Conservation (phyloP, 2,797 vertebrate genomes). For the Centroberyx gerrardi region DNA sequence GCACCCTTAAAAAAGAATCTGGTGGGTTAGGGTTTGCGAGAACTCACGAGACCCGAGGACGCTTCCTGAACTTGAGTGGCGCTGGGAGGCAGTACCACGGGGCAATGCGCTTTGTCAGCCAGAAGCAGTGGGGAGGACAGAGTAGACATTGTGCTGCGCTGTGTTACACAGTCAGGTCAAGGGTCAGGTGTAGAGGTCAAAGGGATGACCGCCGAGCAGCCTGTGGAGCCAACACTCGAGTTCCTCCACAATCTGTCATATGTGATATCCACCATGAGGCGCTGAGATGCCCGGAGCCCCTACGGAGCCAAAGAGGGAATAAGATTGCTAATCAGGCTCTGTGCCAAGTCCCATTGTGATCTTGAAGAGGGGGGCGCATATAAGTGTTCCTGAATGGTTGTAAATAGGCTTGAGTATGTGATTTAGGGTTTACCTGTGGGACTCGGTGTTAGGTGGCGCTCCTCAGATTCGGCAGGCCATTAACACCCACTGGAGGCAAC, state of each 20-base stretch:
- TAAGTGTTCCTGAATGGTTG: not conserved
- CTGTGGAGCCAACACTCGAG: slow-evolving; percentile 65
- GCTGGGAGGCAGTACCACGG: slow-evolving; percentile 1
- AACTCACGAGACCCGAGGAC: not conserved
- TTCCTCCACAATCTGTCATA: slow-evolving; percentile 76
- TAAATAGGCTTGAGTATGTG: not conserved
- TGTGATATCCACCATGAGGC: not conserved
- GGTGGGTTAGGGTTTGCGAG: not conserved
- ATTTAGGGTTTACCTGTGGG: slow-evolving; percentile 13
- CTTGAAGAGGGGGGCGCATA: too few relatives aligned
- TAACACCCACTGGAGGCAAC: slow-evolving; percentile 10
- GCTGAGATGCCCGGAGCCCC: not conserved
- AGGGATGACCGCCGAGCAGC: slow-evolving; percentile 61
- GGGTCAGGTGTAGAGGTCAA: slow-evolving; percentile 75
- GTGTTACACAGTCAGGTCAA: slow-evolving; percentile 72
- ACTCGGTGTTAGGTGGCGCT: not conserved
- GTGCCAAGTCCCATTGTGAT: not conserved
- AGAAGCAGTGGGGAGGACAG: slow-evolving; percentile 58
- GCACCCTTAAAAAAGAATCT: not conserved
- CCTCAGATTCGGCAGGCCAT: not conserved
- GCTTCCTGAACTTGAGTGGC: slow-evolving; percentile 74
- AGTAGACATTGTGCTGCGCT: slow-evolving; percentile 66
- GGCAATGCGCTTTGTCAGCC: slow-evolving; percentile 44
- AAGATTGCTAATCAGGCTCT: slow-evolving; percentile 14
- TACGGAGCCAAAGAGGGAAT: not conserved